Evolutionary conservation across 2,888 invertebrate species (phyloP), one percentile per base, ranked within the genome.

Genomic region (Polietes domitor): DNA sequence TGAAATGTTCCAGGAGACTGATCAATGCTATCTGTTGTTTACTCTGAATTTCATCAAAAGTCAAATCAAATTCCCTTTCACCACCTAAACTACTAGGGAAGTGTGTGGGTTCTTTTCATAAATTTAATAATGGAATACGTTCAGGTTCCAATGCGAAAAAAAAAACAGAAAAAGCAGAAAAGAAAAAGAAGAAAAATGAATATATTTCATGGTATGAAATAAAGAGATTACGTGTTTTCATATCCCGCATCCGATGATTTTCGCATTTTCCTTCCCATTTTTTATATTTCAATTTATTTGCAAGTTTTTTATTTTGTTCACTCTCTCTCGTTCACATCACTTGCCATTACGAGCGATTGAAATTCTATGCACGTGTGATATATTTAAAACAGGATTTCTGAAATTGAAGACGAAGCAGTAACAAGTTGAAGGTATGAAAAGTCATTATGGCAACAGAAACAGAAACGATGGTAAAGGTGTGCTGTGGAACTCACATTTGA

Each of bases 211-310:
- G 47, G 70, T 58, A 68, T 77, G 79, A 79, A 65, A 65, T 82
- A 79, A 82, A 79, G 47, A 76, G 75, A 80, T 80, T 83, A 77
- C 79, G 73, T 80, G 68, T 83, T 83, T 76, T 81, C 50, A 65
- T 76, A 79, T 73, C 32, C 24, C 47, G 73, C 24, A 12, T 32
- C 68, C 70, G 68, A 77, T 70, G 70, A 83, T 73, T 70, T 83
- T 75, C 68, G 41, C 77, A 80, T 76, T 68, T 68, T 61, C 28
- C 77, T 73, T 72, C 76, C 32, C 73, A 12, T 76, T 79, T 83
- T 43, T 12, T 68, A 43, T 15, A 43, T 41, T 79, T 79, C 79
- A 83, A 83, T 83, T 79, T 83, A 79, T 83, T 73, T 63, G 47
- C 79, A 80, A 83, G 55, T 68, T 71, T 43, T 41, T 76, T 68